These are phyloP conservation scores for Drosophila trapezifrons DNA, from an alignment of 1,140 invertebrate genomes.

Conservation along the genomic window DNA sequence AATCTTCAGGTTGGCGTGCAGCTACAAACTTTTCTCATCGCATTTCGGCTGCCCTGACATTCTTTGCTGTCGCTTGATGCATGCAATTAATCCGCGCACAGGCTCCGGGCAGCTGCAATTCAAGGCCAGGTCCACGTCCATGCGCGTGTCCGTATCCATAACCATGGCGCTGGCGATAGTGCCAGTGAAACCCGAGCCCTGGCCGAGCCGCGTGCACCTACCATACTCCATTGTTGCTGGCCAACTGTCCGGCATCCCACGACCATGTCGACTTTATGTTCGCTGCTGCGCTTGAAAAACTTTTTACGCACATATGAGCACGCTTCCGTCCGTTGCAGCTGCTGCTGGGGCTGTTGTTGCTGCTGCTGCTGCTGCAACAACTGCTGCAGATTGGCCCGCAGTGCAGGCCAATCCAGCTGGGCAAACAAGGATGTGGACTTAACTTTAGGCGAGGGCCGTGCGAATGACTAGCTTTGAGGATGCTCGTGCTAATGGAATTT, in stretches of 20 bases:
- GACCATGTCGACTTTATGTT: conserved; percentile 45
- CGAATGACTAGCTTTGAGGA: conserved; percentile 36
- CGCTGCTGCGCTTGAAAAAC: conserved; percentile 62
- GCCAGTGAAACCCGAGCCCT: conserved; percentile 29
- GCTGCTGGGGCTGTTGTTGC: not conserved
- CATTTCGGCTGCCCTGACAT: conserved; percentile 4
- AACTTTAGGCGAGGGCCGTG: conserved; percentile 24
- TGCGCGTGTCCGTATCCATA: conserved; percentile 22
- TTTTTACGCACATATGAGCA: conserved; percentile 56
- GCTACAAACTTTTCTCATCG: not conserved
- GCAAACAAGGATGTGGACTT: conserved; percentile 37
- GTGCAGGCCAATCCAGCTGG: conserved; percentile 23
- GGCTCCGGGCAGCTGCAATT: conserved; percentile 8
- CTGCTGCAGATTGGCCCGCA: conserved; percentile 26
- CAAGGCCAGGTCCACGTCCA: conserved; percentile 28
- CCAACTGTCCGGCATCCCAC: conserved; percentile 39
- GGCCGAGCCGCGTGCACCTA: conserved; percentile 8
- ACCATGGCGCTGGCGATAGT: conserved; percentile 5
- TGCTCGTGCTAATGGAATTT: conserved; percentile 53
- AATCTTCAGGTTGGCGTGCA: not conserved
- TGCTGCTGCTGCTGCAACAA: conserved; percentile 21
- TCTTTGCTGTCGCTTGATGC: conserved; percentile 9
- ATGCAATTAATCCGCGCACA: conserved; percentile 40
- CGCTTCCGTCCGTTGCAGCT: conserved; percentile 59
- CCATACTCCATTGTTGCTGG: conserved; percentile 21